Conservation (phyloP, 2,888 invertebrate species). For the Stictocephala bisonia region DNA sequence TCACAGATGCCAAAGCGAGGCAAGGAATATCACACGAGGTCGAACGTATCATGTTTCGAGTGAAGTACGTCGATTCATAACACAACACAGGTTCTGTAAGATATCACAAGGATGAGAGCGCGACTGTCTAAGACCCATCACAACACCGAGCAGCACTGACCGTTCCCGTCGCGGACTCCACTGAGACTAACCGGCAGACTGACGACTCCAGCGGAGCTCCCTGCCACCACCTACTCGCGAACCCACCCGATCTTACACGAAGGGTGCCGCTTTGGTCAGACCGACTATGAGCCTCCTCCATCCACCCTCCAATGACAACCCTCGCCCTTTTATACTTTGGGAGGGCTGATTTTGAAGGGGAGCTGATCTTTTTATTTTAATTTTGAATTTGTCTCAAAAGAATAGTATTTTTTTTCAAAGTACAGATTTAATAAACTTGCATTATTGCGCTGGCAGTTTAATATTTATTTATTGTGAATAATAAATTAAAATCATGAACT, state of each 20-base stretch:
- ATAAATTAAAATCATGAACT: no score
- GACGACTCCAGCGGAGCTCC: conserved; percentile 22
- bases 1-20: no score
- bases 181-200: conserved; percentile 39
- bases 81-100: no score
- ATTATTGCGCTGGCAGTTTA: no score
- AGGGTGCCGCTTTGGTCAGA: conserved; percentile 26
- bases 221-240: conserved; percentile 25
- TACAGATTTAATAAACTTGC: no score
- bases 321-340: conserved; percentile 47
- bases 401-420: not conserved
- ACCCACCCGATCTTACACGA: conserved; percentile 23
- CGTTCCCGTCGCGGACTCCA: conserved; percentile 26
- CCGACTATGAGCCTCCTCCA: conserved; percentile 44
- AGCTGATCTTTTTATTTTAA: conserved; percentile 50
- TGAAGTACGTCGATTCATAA: no score
- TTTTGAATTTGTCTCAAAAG: conserved; percentile 44
- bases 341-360: conserved; percentile 49
- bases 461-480: no score
- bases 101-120: conserved; percentile 14
- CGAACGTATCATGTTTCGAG: not conserved
- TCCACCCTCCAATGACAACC: conserved; percentile 43
- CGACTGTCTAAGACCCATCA: conserved; percentile 3
- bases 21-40: no score
- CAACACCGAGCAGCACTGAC: not conserved